Evolutionary conservation across 2,888 invertebrate species (phyloP).

Genomic region (Colostygia pectinataria): DNA sequence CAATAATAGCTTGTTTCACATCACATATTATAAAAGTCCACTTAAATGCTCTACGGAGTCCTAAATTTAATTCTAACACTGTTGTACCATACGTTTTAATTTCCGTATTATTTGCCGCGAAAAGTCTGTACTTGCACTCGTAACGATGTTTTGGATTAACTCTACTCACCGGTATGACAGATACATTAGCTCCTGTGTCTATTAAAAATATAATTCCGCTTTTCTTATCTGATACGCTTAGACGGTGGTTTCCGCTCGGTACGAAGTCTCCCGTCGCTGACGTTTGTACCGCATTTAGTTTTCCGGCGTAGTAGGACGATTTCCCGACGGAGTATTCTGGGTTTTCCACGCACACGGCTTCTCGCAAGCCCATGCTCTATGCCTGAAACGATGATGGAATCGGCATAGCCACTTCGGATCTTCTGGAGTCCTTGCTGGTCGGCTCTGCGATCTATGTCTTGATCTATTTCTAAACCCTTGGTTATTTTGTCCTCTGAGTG

Average conservation of each 20-base stretch:
- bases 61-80: slow-evolving; percentile 29
- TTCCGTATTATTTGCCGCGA: slow-evolving; percentile 29
- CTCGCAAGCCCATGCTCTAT: neutral
- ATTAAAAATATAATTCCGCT: slow-evolving; percentile 17
- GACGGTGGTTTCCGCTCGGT: neutral
- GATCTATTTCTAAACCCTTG: too few species aligned
- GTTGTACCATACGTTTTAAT: slow-evolving; percentile 28
- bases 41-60: slow-evolving; percentile 28
- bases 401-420: too few species aligned
- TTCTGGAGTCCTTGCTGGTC: too few species aligned
- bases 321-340: too few species aligned
- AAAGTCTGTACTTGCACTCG: slow-evolving; percentile 21
- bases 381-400: too few species aligned
- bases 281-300: neutral
- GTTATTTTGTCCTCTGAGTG: too few species aligned
- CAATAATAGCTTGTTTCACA: slow-evolving; percentile 36
- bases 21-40: slow-evolving; percentile 36
- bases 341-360: slow-evolving; percentile 2
- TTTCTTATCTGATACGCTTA: slow-evolving; percentile 1
- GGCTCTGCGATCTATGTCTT: too few species aligned
- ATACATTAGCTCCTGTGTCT: slow-evolving; percentile 28
- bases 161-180: slow-evolving; percentile 14
- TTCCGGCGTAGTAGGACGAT: too few species aligned
- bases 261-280: too few species aligned
- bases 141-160: too few species aligned